Evolutionary conservation across 2,113 vertebrate species (phyloP).

Genomic region (Talpa occidentalis): DNA sequence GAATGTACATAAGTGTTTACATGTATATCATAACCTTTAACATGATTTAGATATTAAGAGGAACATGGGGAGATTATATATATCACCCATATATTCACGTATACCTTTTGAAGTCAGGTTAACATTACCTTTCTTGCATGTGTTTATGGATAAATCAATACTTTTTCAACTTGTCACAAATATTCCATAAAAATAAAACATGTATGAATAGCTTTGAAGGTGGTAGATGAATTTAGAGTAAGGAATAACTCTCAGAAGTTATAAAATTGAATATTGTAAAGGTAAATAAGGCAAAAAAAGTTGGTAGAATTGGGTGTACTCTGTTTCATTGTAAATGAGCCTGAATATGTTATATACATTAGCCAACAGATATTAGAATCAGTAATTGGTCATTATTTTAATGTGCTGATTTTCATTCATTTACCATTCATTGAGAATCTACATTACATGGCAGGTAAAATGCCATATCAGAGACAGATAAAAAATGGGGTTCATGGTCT

Average conservation of each 20-base stretch:
- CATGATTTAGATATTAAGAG: not conserved
- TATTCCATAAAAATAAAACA: constrained; percentile 34
- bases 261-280: constrained; percentile 26
- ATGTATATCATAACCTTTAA: not conserved
- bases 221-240: not conserved
- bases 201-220: not conserved
- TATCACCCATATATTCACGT: not conserved
- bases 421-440: not conserved
- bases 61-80: not conserved
- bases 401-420: constrained; percentile 19
- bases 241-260: not conserved
- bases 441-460: not conserved
- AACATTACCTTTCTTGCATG: constrained; percentile 25
- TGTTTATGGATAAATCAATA: constrained; percentile 8
- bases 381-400: not conserved
- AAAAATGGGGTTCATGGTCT: not conserved
- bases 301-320: not conserved
- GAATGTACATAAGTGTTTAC: constrained; percentile 37
- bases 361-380: not conserved
- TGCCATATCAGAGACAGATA: not conserved
- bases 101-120: constrained; percentile 14
- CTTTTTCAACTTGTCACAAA: not conserved
- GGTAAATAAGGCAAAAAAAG: not conserved
- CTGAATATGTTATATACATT: not conserved
- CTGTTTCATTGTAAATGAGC: constrained; percentile 13